These are phyloP conservation scores for Saguinus imperator DNA, from an alignment of 2,113 vertebrate genomes.

Conservation along the genomic window DNA sequence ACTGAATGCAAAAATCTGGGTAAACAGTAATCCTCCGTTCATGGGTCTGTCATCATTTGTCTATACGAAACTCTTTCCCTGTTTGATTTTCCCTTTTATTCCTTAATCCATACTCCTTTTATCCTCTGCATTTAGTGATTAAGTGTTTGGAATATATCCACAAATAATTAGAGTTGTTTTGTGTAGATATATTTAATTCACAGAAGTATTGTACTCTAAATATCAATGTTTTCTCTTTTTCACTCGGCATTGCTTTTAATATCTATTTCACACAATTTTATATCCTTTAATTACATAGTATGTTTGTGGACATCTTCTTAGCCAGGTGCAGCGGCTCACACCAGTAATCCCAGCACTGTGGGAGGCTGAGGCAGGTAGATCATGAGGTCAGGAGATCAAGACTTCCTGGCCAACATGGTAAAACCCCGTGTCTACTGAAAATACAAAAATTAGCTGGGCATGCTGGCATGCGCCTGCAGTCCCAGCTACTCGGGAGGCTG, in stretches of 20 bases:
- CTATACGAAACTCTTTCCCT: neutral
- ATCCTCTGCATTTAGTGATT: neutral
- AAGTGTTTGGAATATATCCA: neutral
- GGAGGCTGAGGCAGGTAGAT: too few species aligned
- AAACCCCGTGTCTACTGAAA: too few species aligned
- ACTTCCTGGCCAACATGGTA: too few species aligned
- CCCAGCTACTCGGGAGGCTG: too few species aligned
- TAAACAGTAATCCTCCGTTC: neutral
- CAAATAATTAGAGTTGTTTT: neutral
- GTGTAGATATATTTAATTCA: neutral
- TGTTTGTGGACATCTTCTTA: neutral
- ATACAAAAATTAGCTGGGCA: too few species aligned
- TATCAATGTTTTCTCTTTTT: neutral
- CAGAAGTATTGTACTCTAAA: conserved; percentile 11
- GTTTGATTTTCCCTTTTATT: neutral
- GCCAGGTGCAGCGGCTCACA: too few species aligned
- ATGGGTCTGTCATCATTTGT: neutral
- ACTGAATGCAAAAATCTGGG: neutral
- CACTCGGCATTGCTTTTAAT: neutral
- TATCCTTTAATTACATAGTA: neutral
- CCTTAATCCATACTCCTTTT: neutral
- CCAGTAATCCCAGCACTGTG: too few species aligned
- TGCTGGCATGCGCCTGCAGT: too few species aligned
- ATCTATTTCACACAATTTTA: neutral
- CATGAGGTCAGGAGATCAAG: too few species aligned